These are phyloP conservation scores for Ganaspis sp. DNA, from an alignment of 1,140 invertebrate species.

Conservation along the genomic window DNA sequence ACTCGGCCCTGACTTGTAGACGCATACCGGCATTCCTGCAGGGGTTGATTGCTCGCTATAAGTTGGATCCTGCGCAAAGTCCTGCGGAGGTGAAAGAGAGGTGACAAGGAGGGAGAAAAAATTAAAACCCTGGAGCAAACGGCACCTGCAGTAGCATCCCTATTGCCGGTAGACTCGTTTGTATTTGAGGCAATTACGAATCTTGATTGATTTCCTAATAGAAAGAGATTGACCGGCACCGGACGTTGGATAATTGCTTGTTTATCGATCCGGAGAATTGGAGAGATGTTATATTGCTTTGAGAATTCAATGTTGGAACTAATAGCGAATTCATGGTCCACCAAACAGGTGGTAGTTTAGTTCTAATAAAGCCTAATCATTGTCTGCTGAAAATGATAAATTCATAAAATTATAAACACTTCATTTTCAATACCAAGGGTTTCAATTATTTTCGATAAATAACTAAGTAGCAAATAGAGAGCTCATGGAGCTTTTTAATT, in stretches of 20 bases:
- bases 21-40: constrained; percentile 3
- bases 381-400: too few relatives aligned
- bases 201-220: constrained; percentile 25
- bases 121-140: constrained; percentile 46
- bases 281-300: neutral
- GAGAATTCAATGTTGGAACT: neutral
- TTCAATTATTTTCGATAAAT: neutral
- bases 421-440: neutral
- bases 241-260: neutral
- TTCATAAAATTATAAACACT: too few relatives aligned
- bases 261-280: constrained; percentile 6
- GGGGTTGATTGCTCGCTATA: constrained; percentile 28
- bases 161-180: constrained; percentile 42
- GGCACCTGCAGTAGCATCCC: constrained; percentile 52
- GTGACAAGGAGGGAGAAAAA: constrained; percentile 37
- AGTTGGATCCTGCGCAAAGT: constrained; percentile 50
- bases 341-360: neutral
- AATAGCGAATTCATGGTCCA: neutral
- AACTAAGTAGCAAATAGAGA: too few relatives aligned
- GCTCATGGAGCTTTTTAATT: constrained; percentile 38
- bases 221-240: neutral
- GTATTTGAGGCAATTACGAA: neutral
- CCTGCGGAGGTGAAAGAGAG: constrained; percentile 36
- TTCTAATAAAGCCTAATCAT: neutral
- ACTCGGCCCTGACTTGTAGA: constrained; percentile 12